Evolutionary conservation across 2,113 vertebrate species (phyloP).

Genomic region (Brienomyrus brachyistius): DNA sequence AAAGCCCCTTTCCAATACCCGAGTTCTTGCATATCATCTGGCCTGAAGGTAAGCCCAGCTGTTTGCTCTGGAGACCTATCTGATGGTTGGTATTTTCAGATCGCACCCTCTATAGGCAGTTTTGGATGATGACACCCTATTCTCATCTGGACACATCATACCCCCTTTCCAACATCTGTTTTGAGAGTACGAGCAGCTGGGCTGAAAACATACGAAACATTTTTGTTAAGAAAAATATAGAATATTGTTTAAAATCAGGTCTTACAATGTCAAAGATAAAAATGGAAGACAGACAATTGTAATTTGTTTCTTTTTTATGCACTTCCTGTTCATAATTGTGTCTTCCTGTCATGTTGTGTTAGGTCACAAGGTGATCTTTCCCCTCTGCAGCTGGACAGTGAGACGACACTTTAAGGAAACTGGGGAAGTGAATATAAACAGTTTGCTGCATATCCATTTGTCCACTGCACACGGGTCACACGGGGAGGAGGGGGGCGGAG

Average conservation of each 20-base stretch:
- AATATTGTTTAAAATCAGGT: background rate
- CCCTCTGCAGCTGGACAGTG: background rate
- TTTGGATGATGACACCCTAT: background rate
- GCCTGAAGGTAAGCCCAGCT: background rate
- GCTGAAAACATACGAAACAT: background rate
- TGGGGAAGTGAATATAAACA: background rate
- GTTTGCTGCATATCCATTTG: background rate
- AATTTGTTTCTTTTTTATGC: background rate
- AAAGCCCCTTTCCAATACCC: background rate
- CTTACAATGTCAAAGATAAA: background rate
- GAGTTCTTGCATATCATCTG: background rate
- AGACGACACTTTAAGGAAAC: background rate
- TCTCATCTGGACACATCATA: background rate
- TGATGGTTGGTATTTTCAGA: background rate
- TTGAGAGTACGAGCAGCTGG: background rate
- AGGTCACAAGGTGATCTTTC: background rate
- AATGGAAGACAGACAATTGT: background rate
- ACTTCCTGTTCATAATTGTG: background rate
- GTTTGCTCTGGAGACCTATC: background rate
- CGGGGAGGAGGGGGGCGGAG: background rate
- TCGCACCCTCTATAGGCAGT: background rate
- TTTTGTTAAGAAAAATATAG: background rate
- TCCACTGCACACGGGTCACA: constrained; percentile 38
- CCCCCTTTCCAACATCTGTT: background rate
- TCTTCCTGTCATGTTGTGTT: background rate